Evolutionary conservation across 2,888 invertebrate genomes (phyloP), one percentile per base, ranked within the genome.

Genomic region (Pedicia rivosa): DNA sequence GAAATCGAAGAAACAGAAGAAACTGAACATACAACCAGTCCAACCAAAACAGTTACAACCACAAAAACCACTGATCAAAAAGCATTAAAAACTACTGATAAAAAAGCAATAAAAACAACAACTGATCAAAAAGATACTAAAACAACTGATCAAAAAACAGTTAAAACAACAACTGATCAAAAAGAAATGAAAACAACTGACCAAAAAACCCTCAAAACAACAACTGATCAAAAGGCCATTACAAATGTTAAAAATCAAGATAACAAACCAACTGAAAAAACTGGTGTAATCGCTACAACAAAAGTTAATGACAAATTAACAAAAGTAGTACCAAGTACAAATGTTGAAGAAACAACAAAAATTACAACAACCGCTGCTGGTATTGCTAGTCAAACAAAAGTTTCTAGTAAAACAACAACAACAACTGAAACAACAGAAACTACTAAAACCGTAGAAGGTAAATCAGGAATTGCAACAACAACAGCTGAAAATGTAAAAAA

Each of bases 1-100:
- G 48, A 53, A 19, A 42, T 19, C 12, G 27, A 33, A 24, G 33
- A 24, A 8, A 16, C n/a, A 12, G 35, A 35, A 17, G 24, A n/a
- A 36, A 60, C 60, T 2, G 55, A 59, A n/a, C 55, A 57, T 20
- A 37, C 56, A 7, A 57, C 60, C 43, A 60, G 60, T 36, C 55
- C 59, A 38, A 55, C 58, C 7, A 60, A 60, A 55, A 60, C 58
- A 51, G 53, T 57, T 1, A 40, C 36, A 2, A 58, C 58, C 47
- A 61, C 60, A n/a, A 52, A 59, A 5, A 60, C 47, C 39, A 59
- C 60, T 47, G 56, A 60, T 0, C 55, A 56, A 13, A 20, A 15
- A 12, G 7, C 24, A 8, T 10, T 8, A 24, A 10, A 24, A 24
- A 24, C 7, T 7, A 12, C 20, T n/a, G 17, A 17, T 32, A 32